phyloP scores from a whole-genome alignment of 2,113 vertebrate species.

The Psephotus haematonotus region DNA sequence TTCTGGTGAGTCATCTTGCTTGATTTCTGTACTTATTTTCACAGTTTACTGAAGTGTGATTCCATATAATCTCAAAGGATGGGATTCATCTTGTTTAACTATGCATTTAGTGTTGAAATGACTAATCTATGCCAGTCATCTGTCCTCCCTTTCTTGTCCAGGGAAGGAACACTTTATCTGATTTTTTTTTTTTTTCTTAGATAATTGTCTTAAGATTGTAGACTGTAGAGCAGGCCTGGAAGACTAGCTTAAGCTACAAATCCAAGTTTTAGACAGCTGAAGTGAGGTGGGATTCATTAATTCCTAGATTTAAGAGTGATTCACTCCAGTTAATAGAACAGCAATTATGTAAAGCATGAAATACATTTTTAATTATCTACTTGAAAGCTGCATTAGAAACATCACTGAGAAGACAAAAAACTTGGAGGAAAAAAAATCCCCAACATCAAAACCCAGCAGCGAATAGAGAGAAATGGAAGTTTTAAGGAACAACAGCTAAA shows the following conservation, averaged over 20 bases:
- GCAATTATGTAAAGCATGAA: conserved; percentile 24
- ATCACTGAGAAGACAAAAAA: not conserved
- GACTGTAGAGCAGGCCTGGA: not conserved
- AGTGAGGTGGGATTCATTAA: conserved; percentile 24
- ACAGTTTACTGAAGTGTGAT: conserved; percentile 31
- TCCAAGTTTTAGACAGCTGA: conserved; percentile 15
- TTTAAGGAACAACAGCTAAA: not conserved
- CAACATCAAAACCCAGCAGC: not conserved
- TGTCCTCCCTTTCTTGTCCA: not conserved
- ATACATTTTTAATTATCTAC: conserved; percentile 33
- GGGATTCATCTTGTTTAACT: not conserved
- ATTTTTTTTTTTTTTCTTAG: not conserved
- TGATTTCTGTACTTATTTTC: conserved; percentile 11
- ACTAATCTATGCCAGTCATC: conserved; percentile 14
- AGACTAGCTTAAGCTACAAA: not conserved
- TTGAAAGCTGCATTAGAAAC: conserved; percentile 21
- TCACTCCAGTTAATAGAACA: not conserved
- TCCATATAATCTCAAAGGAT: conserved; percentile 1
- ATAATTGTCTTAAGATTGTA: not conserved
- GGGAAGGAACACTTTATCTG: not conserved
- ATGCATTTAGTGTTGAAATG: conserved; percentile 4
- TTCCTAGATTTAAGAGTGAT: conserved; percentile 12
- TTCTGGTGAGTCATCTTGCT: not conserved
- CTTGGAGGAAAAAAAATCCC: fast-evolving
- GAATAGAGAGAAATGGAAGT: not conserved